Percentiles rank a stretch among this genome's conserved stretches.
Conservation (phyloP, 1,140 invertebrate species). For the Cydia fagiglandana region DNA sequence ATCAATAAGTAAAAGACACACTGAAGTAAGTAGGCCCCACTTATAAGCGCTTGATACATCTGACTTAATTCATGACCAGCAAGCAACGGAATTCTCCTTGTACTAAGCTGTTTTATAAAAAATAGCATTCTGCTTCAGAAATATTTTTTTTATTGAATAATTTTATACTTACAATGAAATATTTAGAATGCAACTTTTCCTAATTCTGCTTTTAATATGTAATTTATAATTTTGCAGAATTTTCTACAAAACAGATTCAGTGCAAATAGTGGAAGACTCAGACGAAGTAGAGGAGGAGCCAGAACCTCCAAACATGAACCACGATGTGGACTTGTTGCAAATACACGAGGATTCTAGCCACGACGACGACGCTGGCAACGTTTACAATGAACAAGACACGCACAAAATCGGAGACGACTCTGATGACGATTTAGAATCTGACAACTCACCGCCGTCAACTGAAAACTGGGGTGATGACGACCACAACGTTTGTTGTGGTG, state of each 20-base stretch:
- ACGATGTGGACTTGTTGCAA: constrained; percentile 2
- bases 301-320: constrained; percentile 8
- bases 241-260: constrained; percentile 7
- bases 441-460: background rate
- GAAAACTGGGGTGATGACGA: constrained; percentile 15
- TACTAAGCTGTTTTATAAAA: no score
- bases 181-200: no score
- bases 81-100: no score
- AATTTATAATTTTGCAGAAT: background rate
- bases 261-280: background rate
- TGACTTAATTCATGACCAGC: no score
- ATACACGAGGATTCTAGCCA: constrained; percentile 8
- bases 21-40: no score
- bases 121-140: no score
- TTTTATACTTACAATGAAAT: no score
- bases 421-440: background rate
- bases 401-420: background rate
- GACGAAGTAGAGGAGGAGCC: constrained; percentile 1
- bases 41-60: no score
- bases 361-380: background rate
- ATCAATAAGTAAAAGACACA: no score
- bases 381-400: background rate
- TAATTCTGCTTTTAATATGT: no score
- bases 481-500: constrained; percentile 2
- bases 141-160: no score